Evolutionary conservation across 2,888 invertebrate genomes (phyloP).

Genomic region (Philereme transversata): DNA sequence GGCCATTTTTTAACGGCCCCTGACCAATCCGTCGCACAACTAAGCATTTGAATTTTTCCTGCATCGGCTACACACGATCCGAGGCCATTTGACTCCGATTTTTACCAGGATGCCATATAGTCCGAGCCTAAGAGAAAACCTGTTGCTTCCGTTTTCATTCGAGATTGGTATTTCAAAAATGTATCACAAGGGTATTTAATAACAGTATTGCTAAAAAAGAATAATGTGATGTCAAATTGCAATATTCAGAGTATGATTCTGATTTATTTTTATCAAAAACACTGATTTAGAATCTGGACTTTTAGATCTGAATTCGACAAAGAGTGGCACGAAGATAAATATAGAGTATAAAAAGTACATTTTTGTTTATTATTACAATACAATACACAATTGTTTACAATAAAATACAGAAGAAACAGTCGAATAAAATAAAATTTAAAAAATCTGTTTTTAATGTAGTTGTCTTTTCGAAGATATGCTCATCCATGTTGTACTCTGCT

Average conservation of each 20-base stretch:
- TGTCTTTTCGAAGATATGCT: constrained; percentile 11
- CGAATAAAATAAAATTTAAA: too few relatives aligned
- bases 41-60: too few relatives aligned
- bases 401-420: too few relatives aligned
- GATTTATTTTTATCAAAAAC: constrained; percentile 17
- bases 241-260: constrained; percentile 9
- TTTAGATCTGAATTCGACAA: constrained; percentile 16
- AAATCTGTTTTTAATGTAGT: constrained; percentile 14
- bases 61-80: too few relatives aligned
- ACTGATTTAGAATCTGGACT: constrained; percentile 20
- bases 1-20: too few relatives aligned
- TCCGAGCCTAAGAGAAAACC: constrained; percentile 7
- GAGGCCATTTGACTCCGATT: too few relatives aligned
- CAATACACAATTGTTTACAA: too few relatives aligned
- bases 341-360: too few relatives aligned
- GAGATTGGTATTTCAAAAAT: constrained; percentile 48
- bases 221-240: constrained; percentile 35
- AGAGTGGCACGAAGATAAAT: constrained; percentile 10
- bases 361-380: too few relatives aligned
- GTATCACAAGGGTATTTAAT: constrained; percentile 47
- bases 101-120: too few relatives aligned
- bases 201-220: constrained; percentile 40
- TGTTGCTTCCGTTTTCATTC: constrained; percentile 28
- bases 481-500: constrained; percentile 5
- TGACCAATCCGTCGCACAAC: too few relatives aligned